phyloP scores from a whole-genome alignment of 2,797 vertebrate genomes.

The Sciurus vulgaris region DNA sequence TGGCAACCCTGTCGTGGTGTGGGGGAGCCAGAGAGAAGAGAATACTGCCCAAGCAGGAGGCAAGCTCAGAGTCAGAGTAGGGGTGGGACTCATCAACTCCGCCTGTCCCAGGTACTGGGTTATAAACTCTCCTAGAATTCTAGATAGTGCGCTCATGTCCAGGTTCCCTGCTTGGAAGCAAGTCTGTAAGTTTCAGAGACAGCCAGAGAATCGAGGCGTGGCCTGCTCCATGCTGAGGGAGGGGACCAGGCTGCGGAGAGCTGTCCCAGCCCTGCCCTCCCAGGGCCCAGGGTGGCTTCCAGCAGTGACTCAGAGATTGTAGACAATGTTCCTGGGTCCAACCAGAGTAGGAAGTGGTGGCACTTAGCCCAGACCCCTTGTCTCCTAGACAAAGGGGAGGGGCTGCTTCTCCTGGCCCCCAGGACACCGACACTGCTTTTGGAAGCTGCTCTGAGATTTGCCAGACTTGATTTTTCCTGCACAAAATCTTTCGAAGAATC shows the following conservation, averaged over 20 bases:
- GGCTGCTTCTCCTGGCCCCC: background rate
- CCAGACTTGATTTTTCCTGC: constrained; percentile 6
- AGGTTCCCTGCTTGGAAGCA: background rate
- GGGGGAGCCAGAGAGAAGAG: too few species aligned
- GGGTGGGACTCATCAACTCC: background rate
- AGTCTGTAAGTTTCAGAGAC: background rate
- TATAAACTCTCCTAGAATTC: constrained; percentile 61
- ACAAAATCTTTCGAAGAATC: background rate
- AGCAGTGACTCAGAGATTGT: background rate
- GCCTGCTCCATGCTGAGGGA: too few species aligned
- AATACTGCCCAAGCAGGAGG: background rate
- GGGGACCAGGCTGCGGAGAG: background rate
- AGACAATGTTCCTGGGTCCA: background rate
- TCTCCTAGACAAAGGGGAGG: background rate
- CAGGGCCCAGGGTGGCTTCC: background rate
- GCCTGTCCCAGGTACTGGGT: constrained; percentile 36
- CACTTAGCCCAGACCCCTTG: background rate
- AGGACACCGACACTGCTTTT: background rate
- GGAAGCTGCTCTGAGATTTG: background rate
- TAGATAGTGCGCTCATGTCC: constrained; percentile 10
- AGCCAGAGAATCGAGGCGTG: background rate
- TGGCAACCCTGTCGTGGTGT: too few species aligned
- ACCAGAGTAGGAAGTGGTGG: background rate
- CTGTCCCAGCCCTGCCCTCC: background rate
- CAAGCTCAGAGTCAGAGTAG: background rate